Percentiles rank a stretch among this genome's conserved stretches.
Conservation (phyloP, 2,797 vertebrate genomes). For the Squalus acanthias region DNA sequence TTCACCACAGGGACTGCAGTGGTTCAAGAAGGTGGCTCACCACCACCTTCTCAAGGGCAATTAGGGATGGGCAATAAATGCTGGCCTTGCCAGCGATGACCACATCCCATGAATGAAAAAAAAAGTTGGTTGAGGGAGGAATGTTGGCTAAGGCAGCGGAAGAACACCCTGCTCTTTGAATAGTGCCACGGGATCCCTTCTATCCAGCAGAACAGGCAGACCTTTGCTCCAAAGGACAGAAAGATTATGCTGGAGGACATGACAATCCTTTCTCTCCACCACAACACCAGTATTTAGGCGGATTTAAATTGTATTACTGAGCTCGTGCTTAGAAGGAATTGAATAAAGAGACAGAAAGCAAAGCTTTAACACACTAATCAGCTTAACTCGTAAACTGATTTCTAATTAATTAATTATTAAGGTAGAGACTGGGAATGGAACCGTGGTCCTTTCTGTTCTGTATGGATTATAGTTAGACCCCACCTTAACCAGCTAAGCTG, state of each 20-base stretch:
- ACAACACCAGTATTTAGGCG: background rate
- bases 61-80: too few relatives aligned
- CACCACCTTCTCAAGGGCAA: too few relatives aligned
- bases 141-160: too few relatives aligned
- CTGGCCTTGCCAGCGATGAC: too few relatives aligned
- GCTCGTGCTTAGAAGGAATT: slow-evolving; percentile 1
- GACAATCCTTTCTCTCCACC: background rate
- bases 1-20: too few relatives aligned
- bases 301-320: slow-evolving; percentile 17
- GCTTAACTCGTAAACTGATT: slow-evolving; percentile 27
- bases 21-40: too few relatives aligned
- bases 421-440: background rate
- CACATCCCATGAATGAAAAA: too few relatives aligned
- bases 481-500: background rate
- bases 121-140: background rate
- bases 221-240: background rate
- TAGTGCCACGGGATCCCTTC: background rate
- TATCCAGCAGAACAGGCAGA: background rate
- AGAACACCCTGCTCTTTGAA: background rate
- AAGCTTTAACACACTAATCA: slow-evolving; percentile 34
- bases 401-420: slow-evolving; percentile 33
- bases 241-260: background rate
- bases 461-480: too few relatives aligned
- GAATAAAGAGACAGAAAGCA: slow-evolving; percentile 17
- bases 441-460: background rate